A percentile compares a stretch with the other conserved stretches of the same genome.
phyloP scores from a whole-genome alignment of 2,113 vertebrate genomes.

The Oxygymnocypris stewartii region DNA sequence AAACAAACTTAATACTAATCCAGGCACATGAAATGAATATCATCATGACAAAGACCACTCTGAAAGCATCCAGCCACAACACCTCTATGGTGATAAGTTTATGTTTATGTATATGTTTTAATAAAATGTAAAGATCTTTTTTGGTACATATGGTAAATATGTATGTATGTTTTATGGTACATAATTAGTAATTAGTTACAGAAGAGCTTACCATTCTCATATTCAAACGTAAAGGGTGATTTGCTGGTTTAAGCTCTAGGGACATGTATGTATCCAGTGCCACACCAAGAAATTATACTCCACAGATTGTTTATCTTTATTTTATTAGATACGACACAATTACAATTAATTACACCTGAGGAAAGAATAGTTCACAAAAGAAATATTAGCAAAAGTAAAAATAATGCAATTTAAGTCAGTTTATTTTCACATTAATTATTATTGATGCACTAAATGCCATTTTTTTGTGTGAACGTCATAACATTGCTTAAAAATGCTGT shows the following conservation, averaged over 20 bases:
- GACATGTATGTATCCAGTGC: neutral
- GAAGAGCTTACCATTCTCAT: neutral
- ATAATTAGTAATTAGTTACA: neutral
- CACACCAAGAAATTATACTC: neutral
- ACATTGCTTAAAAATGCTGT: neutral
- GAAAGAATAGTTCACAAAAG: neutral
- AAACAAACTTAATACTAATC: neutral
- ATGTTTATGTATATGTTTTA: too few relatives aligned
- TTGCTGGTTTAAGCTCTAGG: neutral
- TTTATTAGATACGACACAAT: neutral
- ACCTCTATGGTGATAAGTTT: too few relatives aligned
- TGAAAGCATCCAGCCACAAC: too few relatives aligned
- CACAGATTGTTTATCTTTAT: neutral
- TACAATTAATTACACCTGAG: slow-evolving; percentile 7
- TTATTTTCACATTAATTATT: neutral
- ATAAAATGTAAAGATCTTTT: neutral
- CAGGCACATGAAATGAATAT: neutral
- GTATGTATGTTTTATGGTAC: neutral
- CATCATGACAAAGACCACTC: neutral
- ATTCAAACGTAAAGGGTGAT: neutral
- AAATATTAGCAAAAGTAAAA: neutral
- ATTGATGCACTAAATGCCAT: neutral
- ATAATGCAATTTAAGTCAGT: neutral
- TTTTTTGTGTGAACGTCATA: neutral
- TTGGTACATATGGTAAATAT: neutral